Conservation (phyloP, 1,140 invertebrate species). For the Achatina immaculata region DNA sequence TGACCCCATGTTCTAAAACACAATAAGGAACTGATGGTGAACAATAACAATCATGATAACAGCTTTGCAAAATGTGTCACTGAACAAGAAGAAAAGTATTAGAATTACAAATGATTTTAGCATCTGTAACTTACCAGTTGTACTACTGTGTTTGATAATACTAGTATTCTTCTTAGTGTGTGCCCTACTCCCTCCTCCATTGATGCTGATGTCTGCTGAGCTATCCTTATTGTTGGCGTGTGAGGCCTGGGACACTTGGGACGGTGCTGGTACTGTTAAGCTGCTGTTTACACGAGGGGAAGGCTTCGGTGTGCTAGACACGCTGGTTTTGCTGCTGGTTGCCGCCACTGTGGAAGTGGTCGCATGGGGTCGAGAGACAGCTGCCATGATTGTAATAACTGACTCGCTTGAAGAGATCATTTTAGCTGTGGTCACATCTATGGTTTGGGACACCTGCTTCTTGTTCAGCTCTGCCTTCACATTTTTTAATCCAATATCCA, state of each 20-base stretch:
- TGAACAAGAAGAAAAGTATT: too few relatives aligned
- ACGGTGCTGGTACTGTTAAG: not conserved
- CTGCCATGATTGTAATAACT: not conserved
- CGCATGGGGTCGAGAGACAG: not conserved
- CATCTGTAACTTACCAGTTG: constrained; percentile 30
- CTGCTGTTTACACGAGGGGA: not conserved
- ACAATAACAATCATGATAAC: too few relatives aligned
- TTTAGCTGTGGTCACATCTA: not conserved
- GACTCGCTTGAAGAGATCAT: not conserved
- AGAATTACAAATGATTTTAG: too few relatives aligned
- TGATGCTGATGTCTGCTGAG: not conserved
- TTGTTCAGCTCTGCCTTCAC: constrained; percentile 32
- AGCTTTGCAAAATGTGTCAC: too few relatives aligned
- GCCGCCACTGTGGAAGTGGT: not conserved
- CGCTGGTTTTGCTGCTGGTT: not conserved
- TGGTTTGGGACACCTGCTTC: constrained; percentile 13
- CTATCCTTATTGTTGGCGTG: constrained; percentile 21
- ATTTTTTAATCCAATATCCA: constrained; percentile 21
- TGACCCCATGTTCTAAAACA: too few relatives aligned
- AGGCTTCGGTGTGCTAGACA: not conserved
- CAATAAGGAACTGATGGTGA: too few relatives aligned
- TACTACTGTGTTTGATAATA: constrained; percentile 40
- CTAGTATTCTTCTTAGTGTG: constrained; percentile 31
- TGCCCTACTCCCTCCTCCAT: constrained; percentile 14
- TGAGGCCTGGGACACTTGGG: not conserved